These are phyloP conservation scores for Rhadina sibilatrix DNA, from an alignment of 2,113 vertebrate species.

Conservation along the genomic window DNA sequence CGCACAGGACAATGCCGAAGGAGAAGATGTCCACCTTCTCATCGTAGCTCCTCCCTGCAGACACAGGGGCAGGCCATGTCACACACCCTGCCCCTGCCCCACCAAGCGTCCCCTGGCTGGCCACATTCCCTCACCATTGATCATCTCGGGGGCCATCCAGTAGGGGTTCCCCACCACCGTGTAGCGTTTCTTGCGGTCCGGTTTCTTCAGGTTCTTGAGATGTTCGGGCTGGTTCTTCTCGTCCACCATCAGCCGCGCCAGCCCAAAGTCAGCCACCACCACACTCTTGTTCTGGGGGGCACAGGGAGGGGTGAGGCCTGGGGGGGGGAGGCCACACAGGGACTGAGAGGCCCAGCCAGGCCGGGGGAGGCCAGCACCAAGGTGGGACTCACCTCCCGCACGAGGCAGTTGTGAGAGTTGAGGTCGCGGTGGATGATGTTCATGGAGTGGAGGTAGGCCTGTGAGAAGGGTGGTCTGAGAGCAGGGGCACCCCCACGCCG, in stretches of 20 bases:
- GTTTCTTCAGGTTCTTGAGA: conserved; percentile 84
- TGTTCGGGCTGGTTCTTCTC: conserved; percentile 86
- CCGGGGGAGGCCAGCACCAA: fast-evolving
- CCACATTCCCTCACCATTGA: conserved; percentile 79
- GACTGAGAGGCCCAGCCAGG: not conserved
- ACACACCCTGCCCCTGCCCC: not conserved
- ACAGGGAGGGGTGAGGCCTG: not conserved
- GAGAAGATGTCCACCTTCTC: conserved; percentile 98
- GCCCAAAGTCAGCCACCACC: conserved; percentile 95
- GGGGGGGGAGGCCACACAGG: not conserved
- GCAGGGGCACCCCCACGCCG: fast-evolving
- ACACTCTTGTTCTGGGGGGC: conserved; percentile 83
- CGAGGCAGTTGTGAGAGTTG: conserved; percentile 97
- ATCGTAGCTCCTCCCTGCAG: conserved; percentile 91
- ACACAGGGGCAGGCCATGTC: not conserved
- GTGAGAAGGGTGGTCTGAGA: not conserved
- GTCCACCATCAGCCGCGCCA: conserved; percentile 91
- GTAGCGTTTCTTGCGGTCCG: conserved; percentile 92
- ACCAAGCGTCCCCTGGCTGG: not conserved
- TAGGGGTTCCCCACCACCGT: conserved; percentile 98
- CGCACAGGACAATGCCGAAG: conserved; percentile 96
- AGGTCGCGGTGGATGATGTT: conserved; percentile 98
- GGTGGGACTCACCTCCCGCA: conserved; percentile 79
- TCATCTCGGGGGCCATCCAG: conserved; percentile 99
- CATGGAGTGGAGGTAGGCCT: conserved; percentile 97